A percentile compares a stretch with the other conserved stretches of the same genome.
These are phyloP conservation scores for Acrossocheilus wenchowensis DNA, from an alignment of 2,797 vertebrate species.

Conservation along the genomic window DNA sequence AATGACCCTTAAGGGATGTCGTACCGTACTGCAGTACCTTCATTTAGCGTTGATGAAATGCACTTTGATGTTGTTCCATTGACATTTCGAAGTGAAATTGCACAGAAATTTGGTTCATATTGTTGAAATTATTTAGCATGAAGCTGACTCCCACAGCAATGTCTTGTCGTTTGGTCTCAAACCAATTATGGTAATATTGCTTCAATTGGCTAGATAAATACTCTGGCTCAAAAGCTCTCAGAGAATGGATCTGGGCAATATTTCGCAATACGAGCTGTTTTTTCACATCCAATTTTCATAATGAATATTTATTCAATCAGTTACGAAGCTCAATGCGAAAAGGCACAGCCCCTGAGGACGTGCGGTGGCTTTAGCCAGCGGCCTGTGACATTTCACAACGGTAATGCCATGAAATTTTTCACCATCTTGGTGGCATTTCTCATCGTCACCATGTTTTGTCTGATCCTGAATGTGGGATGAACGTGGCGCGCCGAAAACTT, in stretches of 20 bases:
- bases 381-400: slow-evolving; percentile 80
- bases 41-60: slow-evolving; percentile 25
- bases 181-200: slow-evolving; percentile 47
- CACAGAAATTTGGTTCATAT: slow-evolving; percentile 26
- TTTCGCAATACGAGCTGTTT: slow-evolving; percentile 33
- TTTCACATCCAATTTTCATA: slow-evolving; percentile 34
- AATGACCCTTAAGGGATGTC: slow-evolving; percentile 33
- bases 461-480: slow-evolving; percentile 37
- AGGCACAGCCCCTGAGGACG: slow-evolving; percentile 64
- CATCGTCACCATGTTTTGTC: slow-evolving; percentile 55
- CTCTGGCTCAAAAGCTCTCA: slow-evolving; percentile 37
- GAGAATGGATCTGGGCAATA: slow-evolving; percentile 28
- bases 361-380: slow-evolving; percentile 67
- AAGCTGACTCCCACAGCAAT: slow-evolving; percentile 32
- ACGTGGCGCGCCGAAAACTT: background rate
- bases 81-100: slow-evolving; percentile 20
- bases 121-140: slow-evolving; percentile 46
- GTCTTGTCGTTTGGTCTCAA: slow-evolving; percentile 37
- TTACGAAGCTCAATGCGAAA: slow-evolving; percentile 26
- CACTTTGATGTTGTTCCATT: slow-evolving; percentile 34
- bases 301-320: slow-evolving; percentile 54
- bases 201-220: slow-evolving; percentile 46
- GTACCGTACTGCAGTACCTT: slow-evolving; percentile 15
- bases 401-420: slow-evolving; percentile 69
- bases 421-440: slow-evolving; percentile 67